Evolutionary conservation across 2,797 vertebrate species (phyloP).

Genomic region (Apodemus agrarius): DNA sequence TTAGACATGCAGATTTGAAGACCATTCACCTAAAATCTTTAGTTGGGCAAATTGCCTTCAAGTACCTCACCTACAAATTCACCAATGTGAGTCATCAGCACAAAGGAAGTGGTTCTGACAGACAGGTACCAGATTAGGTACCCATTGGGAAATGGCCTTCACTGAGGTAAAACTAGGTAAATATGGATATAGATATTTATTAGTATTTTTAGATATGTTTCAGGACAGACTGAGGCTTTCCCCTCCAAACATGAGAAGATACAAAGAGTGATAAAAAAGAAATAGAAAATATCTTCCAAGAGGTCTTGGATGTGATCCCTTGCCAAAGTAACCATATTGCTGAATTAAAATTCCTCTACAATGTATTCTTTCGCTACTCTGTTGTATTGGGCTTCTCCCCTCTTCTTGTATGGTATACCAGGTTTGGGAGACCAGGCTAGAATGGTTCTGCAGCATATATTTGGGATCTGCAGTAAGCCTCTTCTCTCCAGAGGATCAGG

Average conservation of each 20-base stretch:
- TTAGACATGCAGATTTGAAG: neutral
- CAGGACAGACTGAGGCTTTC: neutral
- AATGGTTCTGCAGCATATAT: neutral
- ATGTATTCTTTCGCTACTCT: neutral
- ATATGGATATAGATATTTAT: neutral
- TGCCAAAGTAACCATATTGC: too few species aligned
- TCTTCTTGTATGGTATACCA: neutral
- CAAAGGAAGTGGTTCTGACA: neutral
- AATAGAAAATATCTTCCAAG: neutral
- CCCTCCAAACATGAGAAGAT: neutral
- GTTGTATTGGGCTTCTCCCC: neutral
- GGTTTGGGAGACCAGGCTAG: neutral
- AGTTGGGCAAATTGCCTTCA: too few species aligned
- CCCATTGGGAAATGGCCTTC: neutral
- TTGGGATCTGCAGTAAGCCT: fast-evolving
- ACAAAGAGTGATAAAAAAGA: neutral
- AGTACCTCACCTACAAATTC: too few species aligned
- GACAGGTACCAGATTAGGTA: neutral
- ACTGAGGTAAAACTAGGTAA: neutral
- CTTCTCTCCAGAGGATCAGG: neutral
- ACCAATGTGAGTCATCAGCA: neutral
- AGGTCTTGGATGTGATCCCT: neutral
- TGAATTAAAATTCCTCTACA: too few species aligned
- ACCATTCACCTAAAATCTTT: too few species aligned
- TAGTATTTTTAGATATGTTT: neutral